Percentiles rank a stretch among this genome's conserved stretches.
Conservation (phyloP, 2,888 invertebrate genomes). For the Liodrosophila aerea region DNA sequence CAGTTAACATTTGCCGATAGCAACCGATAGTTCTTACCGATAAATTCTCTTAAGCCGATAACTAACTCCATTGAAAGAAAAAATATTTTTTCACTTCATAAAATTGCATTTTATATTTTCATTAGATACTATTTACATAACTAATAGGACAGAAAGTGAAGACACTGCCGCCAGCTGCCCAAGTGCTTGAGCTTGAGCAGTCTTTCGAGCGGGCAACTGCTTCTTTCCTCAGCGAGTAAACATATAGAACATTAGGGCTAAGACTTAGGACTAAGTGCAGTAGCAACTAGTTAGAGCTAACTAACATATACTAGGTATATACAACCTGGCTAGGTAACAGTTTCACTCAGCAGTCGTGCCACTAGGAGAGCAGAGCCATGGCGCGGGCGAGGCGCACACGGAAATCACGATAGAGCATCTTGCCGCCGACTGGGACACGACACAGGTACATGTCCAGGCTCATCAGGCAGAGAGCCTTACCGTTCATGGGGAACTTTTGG, state of each 20-base stretch:
- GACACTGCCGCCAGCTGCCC: constrained; percentile 19
- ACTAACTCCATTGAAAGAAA: background rate
- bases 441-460: constrained; percentile 88
- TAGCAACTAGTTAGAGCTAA: constrained; percentile 59
- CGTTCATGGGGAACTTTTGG: constrained; percentile 89
- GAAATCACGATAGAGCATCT: constrained; percentile 87
- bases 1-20: no score
- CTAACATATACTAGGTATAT: constrained; percentile 48
- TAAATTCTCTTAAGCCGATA: background rate
- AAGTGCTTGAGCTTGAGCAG: no score
- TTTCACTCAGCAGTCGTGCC: constrained; percentile 7
- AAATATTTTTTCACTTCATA: constrained; percentile 42
- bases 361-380: constrained; percentile 83
- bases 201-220: constrained; percentile 12
- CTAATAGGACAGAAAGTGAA: constrained; percentile 70
- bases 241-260: constrained; percentile 64
- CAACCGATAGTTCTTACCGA: no score
- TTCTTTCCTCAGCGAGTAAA: constrained; percentile 43
- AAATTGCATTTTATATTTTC: constrained; percentile 75
- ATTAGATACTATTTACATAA: constrained; percentile 56
- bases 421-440: constrained; percentile 87
- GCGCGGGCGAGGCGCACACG: constrained; percentile 88
- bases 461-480: constrained; percentile 91
- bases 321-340: constrained; percentile 49
- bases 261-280: constrained; percentile 48